These are phyloP conservation scores for Drosophila flavopinicola DNA, from an alignment of 2,888 invertebrate species.

Conservation along the genomic window DNA sequence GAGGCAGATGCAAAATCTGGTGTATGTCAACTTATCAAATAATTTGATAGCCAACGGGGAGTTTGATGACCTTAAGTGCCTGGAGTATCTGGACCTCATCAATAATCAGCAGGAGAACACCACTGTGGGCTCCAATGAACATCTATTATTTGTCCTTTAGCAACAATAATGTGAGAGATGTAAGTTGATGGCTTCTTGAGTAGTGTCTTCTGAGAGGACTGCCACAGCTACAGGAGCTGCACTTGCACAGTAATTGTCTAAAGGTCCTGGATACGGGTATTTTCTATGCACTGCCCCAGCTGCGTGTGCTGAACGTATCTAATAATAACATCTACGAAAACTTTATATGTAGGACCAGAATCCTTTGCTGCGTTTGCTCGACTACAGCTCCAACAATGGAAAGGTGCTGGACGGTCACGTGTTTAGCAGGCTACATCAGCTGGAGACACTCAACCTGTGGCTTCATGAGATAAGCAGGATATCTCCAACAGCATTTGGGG, in stretches of 20 bases:
- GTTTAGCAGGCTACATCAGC: conserved; percentile 62
- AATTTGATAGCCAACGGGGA: conserved; percentile 71
- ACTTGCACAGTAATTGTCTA: conserved; percentile 72
- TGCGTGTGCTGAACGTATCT: conserved; percentile 75
- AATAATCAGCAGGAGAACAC: conserved; percentile 74
- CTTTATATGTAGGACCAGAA: too few relatives aligned
- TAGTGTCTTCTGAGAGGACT: conserved; percentile 63
- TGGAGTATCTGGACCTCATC: conserved; percentile 71
- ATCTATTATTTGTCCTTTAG: conserved; percentile 72
- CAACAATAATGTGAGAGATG: conserved; percentile 75
- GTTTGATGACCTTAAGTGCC: conserved; percentile 47
- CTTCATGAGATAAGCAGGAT: conserved; percentile 71
- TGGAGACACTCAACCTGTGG: conserved; percentile 75
- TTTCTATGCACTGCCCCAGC: conserved; percentile 63
- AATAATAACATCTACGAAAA: conserved; percentile 70
- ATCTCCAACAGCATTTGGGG: conserved; percentile 60
- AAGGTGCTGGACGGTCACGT: conserved; percentile 48
- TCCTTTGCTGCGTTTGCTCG: conserved; percentile 60
- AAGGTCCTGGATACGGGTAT: conserved; percentile 67
- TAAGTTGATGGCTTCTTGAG: conserved; percentile 49
- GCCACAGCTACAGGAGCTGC: conserved; percentile 64
- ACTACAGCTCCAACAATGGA: conserved; percentile 79
- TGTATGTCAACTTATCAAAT: conserved; percentile 76
- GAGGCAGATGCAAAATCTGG: conserved; percentile 62
- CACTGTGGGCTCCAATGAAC: conserved; percentile 61